Conservation (phyloP, 2,797 vertebrate species). For the Ara ararauna region DNA sequence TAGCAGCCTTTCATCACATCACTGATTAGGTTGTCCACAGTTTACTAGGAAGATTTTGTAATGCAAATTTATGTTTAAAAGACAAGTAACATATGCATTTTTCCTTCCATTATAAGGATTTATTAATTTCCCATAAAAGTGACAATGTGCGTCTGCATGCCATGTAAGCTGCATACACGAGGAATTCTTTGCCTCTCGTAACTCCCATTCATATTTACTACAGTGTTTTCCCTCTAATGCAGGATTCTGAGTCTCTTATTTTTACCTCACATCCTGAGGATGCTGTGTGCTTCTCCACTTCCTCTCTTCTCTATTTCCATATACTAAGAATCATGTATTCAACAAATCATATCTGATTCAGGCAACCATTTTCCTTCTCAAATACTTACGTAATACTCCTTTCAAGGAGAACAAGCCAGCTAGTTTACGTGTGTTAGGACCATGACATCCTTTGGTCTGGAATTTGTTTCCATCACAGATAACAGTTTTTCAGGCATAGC, state of each 20-base stretch:
- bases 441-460: not conserved
- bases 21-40: not conserved
- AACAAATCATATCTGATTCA: not conserved
- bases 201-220: not conserved
- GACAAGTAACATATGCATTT: not conserved
- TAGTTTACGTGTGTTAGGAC: accelerated
- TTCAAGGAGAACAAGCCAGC: not conserved
- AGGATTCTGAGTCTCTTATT: not conserved
- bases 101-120: not conserved
- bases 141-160: not conserved
- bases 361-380: not conserved
- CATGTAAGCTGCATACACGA: not conserved
- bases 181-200: not conserved
- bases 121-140: not conserved
- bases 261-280: not conserved
- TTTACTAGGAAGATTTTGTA: not conserved
- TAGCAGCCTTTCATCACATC: not conserved
- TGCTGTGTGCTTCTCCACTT: not conserved
- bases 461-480: not conserved
- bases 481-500: not conserved
- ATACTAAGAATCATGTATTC: not conserved
- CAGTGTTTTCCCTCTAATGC: not conserved
- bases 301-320: not conserved
- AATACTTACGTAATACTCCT: not conserved
- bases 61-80: not conserved